Evolutionary conservation across 2,113 vertebrate species (phyloP), one percentile per base, ranked within the genome.

Genomic region (Oncorhynchus kisutch): DNA sequence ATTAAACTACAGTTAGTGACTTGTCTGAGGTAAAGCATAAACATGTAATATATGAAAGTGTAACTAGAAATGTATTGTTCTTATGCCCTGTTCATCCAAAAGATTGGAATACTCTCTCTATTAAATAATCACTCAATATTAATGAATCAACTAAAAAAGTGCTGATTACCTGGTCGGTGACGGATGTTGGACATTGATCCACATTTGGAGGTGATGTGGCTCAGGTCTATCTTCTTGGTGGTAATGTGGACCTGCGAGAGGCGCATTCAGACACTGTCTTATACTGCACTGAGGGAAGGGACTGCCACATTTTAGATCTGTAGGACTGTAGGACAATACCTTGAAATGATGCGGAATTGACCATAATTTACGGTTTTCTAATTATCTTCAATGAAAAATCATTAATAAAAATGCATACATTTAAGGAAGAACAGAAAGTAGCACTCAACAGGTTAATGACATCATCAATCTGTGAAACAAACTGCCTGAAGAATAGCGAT

Each of bases 191-290:
- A 96, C 91, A 98, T 94, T 0, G 97, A 98, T 76, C 95, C 95
- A 87, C 96, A 98, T 86, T 98, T 98, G 51, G 97, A 89, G 75
- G 96, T 97, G 85, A 98, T 82, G 64, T 98, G 96, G 90, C 96
- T 98, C 88, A 98, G 69, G 82, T 98, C 96, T 0, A 98, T 94
- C 94, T 98, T 98, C 95, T 98, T 96, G 82, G 92, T 94, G 89
- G 96, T 95, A 75, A 98, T 98, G 74, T 98, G 96, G 76, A 98
- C 77, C 96, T 98, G 90, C 22, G 78, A 87, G 65, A 39, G 20
- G 24, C 48, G 72, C 29, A 80, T 25, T 24, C 59, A 62, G 16
- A 57, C 14, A 7, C 5, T 62, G 59, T 62, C n/a, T 8, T 22
- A 13, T 62, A 24, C 59, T n/a, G n/a, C 59, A 7, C 5, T 39